These are phyloP conservation scores for Trichopria drosophilae DNA, from an alignment of 2,888 invertebrate species.

Conservation along the genomic window DNA sequence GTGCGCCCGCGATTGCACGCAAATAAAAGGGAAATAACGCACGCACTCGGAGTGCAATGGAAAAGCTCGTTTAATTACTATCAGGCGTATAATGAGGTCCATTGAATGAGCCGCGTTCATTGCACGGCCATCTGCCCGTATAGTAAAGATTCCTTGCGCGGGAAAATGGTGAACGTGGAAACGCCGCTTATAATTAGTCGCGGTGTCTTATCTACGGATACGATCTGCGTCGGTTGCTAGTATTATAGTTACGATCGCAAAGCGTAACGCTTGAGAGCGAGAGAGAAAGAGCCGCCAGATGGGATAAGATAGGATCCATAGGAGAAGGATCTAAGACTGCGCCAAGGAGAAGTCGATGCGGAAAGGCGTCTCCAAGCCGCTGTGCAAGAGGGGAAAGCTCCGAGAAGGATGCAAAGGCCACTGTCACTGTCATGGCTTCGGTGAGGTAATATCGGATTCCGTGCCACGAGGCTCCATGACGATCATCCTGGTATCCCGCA, in stretches of 20 bases:
- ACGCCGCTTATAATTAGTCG: conserved; percentile 23
- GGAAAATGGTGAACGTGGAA: conserved; percentile 20
- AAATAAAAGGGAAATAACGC: too few species aligned
- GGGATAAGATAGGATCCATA: conserved; percentile 12
- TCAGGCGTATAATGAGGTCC: too few species aligned
- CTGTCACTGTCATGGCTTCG: conserved; percentile 56
- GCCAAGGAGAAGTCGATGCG: conserved; percentile 25
- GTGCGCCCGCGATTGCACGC: too few species aligned
- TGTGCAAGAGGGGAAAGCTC: conserved; percentile 16
- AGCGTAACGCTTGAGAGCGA: background rate
- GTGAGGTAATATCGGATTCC: conserved; percentile 55
- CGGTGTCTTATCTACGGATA: background rate
- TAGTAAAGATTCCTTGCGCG: too few species aligned
- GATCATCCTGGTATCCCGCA: conserved; percentile 49
- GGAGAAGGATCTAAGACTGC: conserved; percentile 18
- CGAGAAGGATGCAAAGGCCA: conserved; percentile 39
- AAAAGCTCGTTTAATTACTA: too few species aligned
- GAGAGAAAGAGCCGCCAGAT: conserved; percentile 11
- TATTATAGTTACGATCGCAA: background rate
- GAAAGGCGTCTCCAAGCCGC: conserved; percentile 27
- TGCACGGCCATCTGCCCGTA: too few species aligned
- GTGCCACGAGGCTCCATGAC: conserved; percentile 44
- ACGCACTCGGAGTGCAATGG: too few species aligned
- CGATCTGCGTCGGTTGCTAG: too few species aligned
- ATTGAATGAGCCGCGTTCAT: too few species aligned